Percentiles rank a stretch among this genome's conserved stretches.
These are phyloP conservation scores for Pelvicachromis taeniatus DNA, from an alignment of 2,113 vertebrate species.

Conservation along the genomic window DNA sequence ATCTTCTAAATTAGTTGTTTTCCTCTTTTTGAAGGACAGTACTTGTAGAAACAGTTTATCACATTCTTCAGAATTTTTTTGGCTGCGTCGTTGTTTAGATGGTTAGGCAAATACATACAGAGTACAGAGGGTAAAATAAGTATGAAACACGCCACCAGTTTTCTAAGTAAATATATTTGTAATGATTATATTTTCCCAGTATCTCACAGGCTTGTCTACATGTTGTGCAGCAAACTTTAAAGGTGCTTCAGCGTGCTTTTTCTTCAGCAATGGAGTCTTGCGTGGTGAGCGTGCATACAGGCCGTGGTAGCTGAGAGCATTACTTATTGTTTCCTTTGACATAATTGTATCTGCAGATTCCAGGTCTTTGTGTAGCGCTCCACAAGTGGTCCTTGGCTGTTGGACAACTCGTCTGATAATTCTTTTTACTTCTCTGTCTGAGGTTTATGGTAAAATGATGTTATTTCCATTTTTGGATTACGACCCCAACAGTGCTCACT, in stretches of 20 bases:
- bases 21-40: not conserved
- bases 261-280: not conserved
- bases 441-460: not conserved
- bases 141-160: rapidly evolving
- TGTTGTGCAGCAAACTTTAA: not conserved
- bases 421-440: not conserved
- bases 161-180: not conserved
- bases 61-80: not conserved
- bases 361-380: not conserved
- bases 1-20: not conserved
- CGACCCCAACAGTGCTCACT: not conserved
- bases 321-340: not conserved
- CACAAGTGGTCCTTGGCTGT: not conserved
- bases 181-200: not conserved
- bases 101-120: not conserved
- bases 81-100: not conserved
- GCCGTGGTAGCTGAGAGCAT: not conserved
- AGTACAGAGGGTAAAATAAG: not conserved
- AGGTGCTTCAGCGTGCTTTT: not conserved
- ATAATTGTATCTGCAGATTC: not conserved
- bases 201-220: not conserved
- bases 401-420: not conserved
- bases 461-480: not conserved
- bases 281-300: not conserved
- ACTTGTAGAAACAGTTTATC: not conserved